Conservation (phyloP, 2,113 vertebrate species). For the Laterallus jamaicensis region DNA sequence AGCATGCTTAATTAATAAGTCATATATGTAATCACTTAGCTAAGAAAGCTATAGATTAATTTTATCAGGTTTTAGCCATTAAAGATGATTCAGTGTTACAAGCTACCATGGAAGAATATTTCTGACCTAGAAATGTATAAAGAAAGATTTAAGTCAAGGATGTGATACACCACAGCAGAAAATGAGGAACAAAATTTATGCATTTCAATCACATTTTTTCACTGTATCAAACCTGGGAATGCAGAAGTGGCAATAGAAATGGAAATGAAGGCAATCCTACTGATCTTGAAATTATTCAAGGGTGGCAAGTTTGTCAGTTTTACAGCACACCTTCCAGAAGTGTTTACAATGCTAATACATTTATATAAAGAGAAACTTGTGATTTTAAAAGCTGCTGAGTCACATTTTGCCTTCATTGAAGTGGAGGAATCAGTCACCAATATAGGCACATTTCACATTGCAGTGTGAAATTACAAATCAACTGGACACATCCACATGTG, state of each 20-base stretch:
- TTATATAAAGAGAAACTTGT: background rate
- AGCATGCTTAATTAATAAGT: background rate
- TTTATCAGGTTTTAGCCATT: constrained; percentile 20
- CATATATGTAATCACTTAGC: background rate
- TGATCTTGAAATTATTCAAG: background rate
- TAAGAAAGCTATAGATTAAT: background rate
- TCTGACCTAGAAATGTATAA: background rate
- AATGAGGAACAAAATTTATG: background rate
- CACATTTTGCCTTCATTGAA: background rate
- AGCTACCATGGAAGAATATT: background rate
- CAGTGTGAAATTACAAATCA: background rate
- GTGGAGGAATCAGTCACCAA: background rate
- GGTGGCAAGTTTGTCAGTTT: background rate
- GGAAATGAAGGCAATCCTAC: background rate
- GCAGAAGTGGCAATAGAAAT: background rate
- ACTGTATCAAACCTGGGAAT: background rate
- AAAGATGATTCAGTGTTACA: background rate
- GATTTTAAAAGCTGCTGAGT: constrained; percentile 1
- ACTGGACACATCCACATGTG: background rate
- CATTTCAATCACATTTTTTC: constrained; percentile 13
- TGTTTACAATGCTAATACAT: background rate
- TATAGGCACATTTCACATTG: background rate
- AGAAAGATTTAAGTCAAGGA: background rate
- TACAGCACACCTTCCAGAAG: background rate
- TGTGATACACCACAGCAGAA: background rate